These are phyloP conservation scores for Eupelmus urozonus DNA, from an alignment of 2,888 invertebrate genomes.

Conservation along the genomic window DNA sequence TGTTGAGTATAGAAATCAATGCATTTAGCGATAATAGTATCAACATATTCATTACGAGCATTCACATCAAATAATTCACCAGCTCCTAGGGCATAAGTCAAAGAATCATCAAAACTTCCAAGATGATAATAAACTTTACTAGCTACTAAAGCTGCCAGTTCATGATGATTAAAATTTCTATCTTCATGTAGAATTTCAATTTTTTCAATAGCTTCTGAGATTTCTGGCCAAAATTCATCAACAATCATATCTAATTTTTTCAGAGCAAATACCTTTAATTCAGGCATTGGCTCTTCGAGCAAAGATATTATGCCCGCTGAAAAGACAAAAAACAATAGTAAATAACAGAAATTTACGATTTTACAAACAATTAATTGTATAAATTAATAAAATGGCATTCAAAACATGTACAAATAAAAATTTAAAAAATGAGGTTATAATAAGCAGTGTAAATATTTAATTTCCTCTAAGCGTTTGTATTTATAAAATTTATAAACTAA, in stretches of 20 bases:
- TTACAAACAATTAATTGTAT: too few relatives aligned
- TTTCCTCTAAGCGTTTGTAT: too few relatives aligned
- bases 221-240: slow-evolving; percentile 99
- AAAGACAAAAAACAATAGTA: neutral
- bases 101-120: slow-evolving; percentile 96
- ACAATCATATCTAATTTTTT: slow-evolving; percentile 95
- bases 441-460: too few relatives aligned
- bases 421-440: too few relatives aligned
- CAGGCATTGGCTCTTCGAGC: slow-evolving; percentile 94
- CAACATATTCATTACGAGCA: slow-evolving; percentile 95
- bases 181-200: slow-evolving; percentile 98
- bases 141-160: slow-evolving; percentile 96
- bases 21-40: slow-evolving; percentile 97
- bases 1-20: slow-evolving; percentile 97
- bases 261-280: slow-evolving; percentile 95
- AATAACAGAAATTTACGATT: too few relatives aligned
- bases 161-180: slow-evolving; percentile 90
- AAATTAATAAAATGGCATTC: too few relatives aligned
- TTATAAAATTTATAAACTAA: too few relatives aligned
- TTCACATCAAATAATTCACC: slow-evolving; percentile 97
- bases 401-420: too few relatives aligned
- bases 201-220: slow-evolving; percentile 97
- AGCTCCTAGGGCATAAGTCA: slow-evolving; percentile 98
- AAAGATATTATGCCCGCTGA: slow-evolving; percentile 96
- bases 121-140: slow-evolving; percentile 99